A percentile compares a stretch with the other conserved stretches of the same genome.
phyloP scores from a whole-genome alignment of 2,888 invertebrate genomes.

The Chromoteleia sp. region DNA sequence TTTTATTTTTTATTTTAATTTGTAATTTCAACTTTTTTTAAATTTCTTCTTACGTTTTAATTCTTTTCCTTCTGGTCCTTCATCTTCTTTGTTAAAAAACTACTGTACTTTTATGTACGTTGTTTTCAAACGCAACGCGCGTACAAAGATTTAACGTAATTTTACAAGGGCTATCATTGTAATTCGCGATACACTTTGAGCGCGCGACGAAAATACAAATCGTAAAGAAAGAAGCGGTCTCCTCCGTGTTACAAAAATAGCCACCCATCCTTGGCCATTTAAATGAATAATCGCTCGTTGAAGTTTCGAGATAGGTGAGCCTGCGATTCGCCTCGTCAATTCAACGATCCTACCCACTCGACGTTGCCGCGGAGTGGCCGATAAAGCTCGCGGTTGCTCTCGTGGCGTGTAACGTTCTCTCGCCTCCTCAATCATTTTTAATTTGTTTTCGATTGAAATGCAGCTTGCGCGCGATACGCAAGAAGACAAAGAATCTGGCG shows the following conservation, averaged over 20 bases:
- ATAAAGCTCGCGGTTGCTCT: conserved; percentile 15
- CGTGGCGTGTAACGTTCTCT: background rate
- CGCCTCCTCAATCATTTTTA: conserved; percentile 10
- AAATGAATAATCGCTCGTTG: conserved; percentile 52
- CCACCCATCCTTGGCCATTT: conserved; percentile 42
- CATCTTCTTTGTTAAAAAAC: no score
- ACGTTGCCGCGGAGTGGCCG: background rate
- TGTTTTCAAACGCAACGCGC: no score
- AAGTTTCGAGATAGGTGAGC: conserved; percentile 31
- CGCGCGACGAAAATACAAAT: background rate
- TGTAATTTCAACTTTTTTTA: no score
- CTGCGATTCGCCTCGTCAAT: conserved; percentile 28
- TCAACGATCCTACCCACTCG: conserved; percentile 35
- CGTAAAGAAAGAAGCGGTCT: background rate
- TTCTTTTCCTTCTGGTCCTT: no score
- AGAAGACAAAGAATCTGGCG: conserved; percentile 26
- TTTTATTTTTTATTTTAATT: no score
- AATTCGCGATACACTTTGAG: no score
- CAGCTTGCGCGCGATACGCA: conserved; percentile 24
- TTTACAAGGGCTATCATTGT: no score
- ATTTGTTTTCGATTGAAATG: conserved; percentile 39
- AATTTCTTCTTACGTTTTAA: no score
- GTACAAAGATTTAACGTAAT: no score
- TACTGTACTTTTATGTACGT: no score
- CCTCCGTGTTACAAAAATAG: conserved; percentile 35